A percentile compares a stretch with the other conserved stretches of the same genome.
Conservation (phyloP, 2,113 vertebrate genomes). For the Peromyscus californicus region DNA sequence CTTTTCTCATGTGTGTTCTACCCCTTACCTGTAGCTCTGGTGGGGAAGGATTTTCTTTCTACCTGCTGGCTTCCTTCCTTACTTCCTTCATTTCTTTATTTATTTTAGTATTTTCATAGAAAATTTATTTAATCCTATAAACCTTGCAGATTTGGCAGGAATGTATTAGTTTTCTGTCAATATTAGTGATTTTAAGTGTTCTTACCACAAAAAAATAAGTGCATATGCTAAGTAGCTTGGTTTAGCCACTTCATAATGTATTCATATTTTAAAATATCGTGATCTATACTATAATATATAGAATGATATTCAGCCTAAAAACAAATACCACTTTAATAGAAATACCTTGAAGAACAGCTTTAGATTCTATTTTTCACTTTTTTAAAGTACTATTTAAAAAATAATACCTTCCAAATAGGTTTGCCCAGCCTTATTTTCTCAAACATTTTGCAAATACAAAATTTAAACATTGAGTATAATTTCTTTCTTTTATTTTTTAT, state of each 20-base stretch:
- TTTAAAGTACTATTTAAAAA: neutral
- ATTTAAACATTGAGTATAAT: neutral
- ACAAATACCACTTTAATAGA: neutral
- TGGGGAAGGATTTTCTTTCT: neutral
- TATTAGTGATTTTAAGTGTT: constrained; percentile 39
- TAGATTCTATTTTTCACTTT: neutral
- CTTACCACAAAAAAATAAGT: neutral
- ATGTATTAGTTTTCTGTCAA: constrained; percentile 24
- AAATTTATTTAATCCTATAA: constrained; percentile 60
- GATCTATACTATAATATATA: neutral
- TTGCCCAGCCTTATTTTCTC: constrained; percentile 3
- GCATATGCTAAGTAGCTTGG: neutral
- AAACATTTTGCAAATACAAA: neutral
- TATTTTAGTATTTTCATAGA: constrained; percentile 55
- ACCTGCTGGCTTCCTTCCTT: neutral
- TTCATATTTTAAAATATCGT: neutral
- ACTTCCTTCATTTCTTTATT: neutral
- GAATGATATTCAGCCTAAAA: neutral
- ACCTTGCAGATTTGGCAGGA: constrained; percentile 30
- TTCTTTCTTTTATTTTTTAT: neutral
- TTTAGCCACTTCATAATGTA: neutral
- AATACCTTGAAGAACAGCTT: neutral
- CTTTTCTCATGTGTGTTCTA: neutral
- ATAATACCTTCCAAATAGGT: neutral
- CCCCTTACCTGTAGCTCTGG: neutral